Base-by-base conservation (phyloP, 2,888 invertebrate genomes). In the Acanthosoma haemorrhoidale region DNA sequence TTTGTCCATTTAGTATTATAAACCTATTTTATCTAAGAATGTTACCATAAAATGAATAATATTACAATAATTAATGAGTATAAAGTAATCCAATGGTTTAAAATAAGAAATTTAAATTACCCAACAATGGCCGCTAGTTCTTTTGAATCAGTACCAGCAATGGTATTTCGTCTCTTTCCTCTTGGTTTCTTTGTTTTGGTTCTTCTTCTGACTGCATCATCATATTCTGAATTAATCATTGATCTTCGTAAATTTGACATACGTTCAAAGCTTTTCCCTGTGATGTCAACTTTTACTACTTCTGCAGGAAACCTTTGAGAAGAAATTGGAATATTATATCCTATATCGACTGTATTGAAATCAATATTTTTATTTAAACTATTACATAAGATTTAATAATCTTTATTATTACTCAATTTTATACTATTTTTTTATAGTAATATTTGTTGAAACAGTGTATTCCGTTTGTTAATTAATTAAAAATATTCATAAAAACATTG, bases 241-340 rank as follows among this genome's bases (percentile, higher is more conserved):
- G 95, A 94, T 79, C 91, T 88, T 74, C 96, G 85, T 74, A 92
- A 88, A 77, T 85, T 86, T 77, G 92, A 90, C 92, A 95, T 92
- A 76, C 95, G 86, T 78, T 91, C 88, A 84, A 96, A 96, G 79
- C 89, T 88, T 77, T 86, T 86, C 67, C 95, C 95, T 73, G 92
- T 90, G 68, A 92, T 88, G 82, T 96, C 94, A 77, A 96, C 93
- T 72, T 90, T 87, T 73, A 96, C 90, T 74, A 94, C 82, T 84
- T 92, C 89, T 75, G 92, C 91, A 68, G 92, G 91, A 83, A 92
- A 94, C 84, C 91, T 92, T 82, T n/a, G n/a, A n/a, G n/a, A n/a
- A n/a, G n/a, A n/a, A n/a, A n/a, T n/a, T 36, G 38, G n/a, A n/a
- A n/a, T n/a, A n/a, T n/a, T n/a, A n/a, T n/a, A n/a, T n/a, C n/a